A percentile compares a stretch with the other conserved stretches of the same genome.
Evolutionary conservation across 2,888 invertebrate genomes (phyloP).

Genomic region (Mimachlamys varia): DNA sequence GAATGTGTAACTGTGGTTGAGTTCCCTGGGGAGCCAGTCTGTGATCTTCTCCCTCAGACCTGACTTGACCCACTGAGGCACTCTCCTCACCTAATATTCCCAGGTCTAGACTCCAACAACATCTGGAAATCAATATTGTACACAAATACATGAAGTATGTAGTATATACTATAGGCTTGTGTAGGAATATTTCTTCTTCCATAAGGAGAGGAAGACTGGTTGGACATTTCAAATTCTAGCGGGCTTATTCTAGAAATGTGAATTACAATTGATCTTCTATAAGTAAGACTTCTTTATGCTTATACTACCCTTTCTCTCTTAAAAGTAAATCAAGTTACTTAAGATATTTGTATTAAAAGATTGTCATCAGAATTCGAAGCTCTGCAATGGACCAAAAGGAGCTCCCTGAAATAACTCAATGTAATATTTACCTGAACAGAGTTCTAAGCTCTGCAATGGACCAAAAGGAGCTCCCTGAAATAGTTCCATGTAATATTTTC

Average conservation of each 20-base stretch:
- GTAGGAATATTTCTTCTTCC: neutral
- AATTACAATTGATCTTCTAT: neutral
- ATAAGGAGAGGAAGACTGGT: neutral
- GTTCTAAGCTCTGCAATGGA: no score
- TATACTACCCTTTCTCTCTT: no score
- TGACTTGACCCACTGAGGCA: neutral
- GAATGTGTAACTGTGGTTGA: neutral
- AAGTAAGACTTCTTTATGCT: neutral
- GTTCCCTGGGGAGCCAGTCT: neutral
- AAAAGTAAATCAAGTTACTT: no score
- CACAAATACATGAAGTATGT: neutral
- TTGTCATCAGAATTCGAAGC: neutral
- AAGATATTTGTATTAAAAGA: neutral
- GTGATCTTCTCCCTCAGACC: neutral
- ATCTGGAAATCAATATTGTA: conserved; percentile 12
- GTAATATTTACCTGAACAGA: neutral
- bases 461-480: neutral
- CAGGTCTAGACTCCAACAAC: neutral
- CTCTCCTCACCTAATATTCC: conserved; percentile 9
- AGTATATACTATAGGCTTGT: neutral
- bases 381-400: neutral
- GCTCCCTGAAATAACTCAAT: neutral
- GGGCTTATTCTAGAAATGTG: neutral
- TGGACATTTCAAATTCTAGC: neutral
- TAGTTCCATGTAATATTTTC: neutral